Base-by-base conservation (phyloP, 1,140 invertebrate genomes). In the Drosophila nigromelanica region DNA sequence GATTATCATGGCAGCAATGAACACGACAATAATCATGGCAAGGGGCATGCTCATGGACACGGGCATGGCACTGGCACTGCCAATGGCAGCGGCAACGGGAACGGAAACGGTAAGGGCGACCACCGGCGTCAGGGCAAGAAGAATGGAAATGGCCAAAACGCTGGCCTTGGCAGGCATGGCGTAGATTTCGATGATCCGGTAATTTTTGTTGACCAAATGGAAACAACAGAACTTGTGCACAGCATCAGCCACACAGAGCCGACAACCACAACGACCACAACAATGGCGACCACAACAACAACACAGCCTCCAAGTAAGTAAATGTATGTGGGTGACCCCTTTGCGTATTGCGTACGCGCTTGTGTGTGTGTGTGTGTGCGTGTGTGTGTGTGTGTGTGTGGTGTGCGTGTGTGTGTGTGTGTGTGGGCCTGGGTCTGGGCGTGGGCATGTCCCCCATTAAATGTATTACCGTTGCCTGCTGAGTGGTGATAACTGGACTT, bases 241-340 rank as follows among this genome's bases (percentile, higher is more conserved):
- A 93, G 93, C 66, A 93, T 93, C 35, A 93, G 93, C 12, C 94
- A 92, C 55, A 93, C 83, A 61, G 90, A 91, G 61, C 92, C 93
- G 8, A 92, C 92, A 67, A 92, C 92, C 21, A 91, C 92, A 87
- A 93, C 92, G 35, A 90, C 92, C 89, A 93, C 92, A 60, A 93
- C 93, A 50, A 93, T 93, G 75, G 80, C 81, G 3, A 94, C 94
- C 18, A 94, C 94, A 15, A 95, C 94, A 42, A 95, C 94, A 48
- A 95, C 95, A 1, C 81, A 94, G 72, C 95, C 95, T 66, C 95
- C 95, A 86, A 94, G 95, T 93, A 94, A 95, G 93, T 91, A 80
- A 89, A 80, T 79, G 80, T 73, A 74, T 77, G 51, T 74, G 52
- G 51, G 54, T 60, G 54, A 71, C 58, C 51, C 73, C 68, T 77